Percentiles rank a stretch among this genome's conserved stretches.
phyloP scores from a whole-genome alignment of 2,797 vertebrate genomes.

The Gallinago solitaria region DNA sequence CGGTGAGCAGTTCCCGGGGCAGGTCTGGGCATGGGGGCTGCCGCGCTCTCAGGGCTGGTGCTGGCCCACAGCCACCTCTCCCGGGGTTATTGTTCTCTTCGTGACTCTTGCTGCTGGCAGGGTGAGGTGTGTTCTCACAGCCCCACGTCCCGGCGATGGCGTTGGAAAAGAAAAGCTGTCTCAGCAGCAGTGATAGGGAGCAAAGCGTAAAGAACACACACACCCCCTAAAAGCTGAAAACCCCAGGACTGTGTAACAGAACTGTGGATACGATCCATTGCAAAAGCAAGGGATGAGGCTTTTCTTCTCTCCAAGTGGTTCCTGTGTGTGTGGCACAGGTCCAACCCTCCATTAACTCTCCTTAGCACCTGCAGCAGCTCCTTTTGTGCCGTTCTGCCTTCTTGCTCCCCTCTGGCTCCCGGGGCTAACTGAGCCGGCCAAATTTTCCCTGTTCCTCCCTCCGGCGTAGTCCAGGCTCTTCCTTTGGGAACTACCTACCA shows the following conservation, averaged over 20 bases:
- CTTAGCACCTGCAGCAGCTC: neutral
- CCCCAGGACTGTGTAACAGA: rapidly evolving
- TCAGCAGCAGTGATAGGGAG: neutral
- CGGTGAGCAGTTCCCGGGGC: neutral
- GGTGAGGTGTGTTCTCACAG: neutral
- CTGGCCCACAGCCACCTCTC: neutral
- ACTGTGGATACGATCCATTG: neutral
- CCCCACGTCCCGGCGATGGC: neutral
- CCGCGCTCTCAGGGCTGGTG: no score
- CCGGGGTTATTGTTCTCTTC: neutral
- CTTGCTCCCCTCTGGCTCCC: neutral
- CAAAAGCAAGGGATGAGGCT: neutral
- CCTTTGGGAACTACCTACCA: neutral
- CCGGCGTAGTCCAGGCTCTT: neutral
- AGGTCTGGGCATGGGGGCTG: neutral
- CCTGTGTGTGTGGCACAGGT: neutral
- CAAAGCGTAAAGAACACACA: neutral
- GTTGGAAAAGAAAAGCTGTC: neutral
- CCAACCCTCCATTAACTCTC: neutral
- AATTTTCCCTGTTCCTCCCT: neutral
- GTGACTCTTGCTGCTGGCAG: neutral
- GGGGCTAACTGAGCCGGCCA: neutral
- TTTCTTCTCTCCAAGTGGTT: neutral
- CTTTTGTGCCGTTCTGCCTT: neutral
- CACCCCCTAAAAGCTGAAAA: neutral